Evolutionary conservation across 1,140 invertebrate genomes (phyloP).

Genomic region (Nephotettix cincticeps): DNA sequence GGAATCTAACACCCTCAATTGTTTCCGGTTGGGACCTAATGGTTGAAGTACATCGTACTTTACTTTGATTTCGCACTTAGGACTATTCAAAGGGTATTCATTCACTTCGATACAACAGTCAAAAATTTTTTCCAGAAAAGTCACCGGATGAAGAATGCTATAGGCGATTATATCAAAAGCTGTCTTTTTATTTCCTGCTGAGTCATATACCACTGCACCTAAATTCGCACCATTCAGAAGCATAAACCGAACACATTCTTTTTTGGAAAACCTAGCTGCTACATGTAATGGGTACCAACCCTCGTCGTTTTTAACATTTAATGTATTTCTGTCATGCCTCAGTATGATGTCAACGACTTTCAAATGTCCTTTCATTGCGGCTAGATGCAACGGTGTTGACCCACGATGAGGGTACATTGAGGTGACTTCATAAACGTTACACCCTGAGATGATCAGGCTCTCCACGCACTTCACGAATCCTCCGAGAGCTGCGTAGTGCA

Average conservation of each 20-base stretch:
- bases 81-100: slow-evolving; percentile 48
- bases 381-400: slow-evolving; percentile 61
- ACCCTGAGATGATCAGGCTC: slow-evolving; percentile 59
- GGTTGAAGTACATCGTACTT: slow-evolving; percentile 53
- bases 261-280: slow-evolving; percentile 57
- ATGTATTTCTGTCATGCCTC: slow-evolving; percentile 25
- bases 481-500: slow-evolving; percentile 67
- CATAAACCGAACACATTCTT: slow-evolving; percentile 56
- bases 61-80: slow-evolving; percentile 49
- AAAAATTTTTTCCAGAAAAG: slow-evolving; percentile 53
- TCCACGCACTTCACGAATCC: slow-evolving; percentile 63
- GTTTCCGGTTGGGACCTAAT: slow-evolving; percentile 35
- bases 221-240: slow-evolving; percentile 60
- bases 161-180: slow-evolving; percentile 52
- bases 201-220: slow-evolving; percentile 54
- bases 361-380: slow-evolving; percentile 54
- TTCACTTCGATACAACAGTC: slow-evolving; percentile 52
- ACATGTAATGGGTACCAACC: slow-evolving; percentile 62
- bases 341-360: slow-evolving; percentile 29
- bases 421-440: slow-evolving; percentile 46
- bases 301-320: slow-evolving; percentile 52
- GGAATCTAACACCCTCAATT: slow-evolving; percentile 54
- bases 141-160: slow-evolving; percentile 52
- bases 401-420: slow-evolving; percentile 46
- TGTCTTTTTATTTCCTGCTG: slow-evolving; percentile 49